Evolutionary conservation across 2,888 invertebrate genomes (phyloP), one percentile per base, ranked within the genome.

Genomic region (Latrodectus elegans): DNA sequence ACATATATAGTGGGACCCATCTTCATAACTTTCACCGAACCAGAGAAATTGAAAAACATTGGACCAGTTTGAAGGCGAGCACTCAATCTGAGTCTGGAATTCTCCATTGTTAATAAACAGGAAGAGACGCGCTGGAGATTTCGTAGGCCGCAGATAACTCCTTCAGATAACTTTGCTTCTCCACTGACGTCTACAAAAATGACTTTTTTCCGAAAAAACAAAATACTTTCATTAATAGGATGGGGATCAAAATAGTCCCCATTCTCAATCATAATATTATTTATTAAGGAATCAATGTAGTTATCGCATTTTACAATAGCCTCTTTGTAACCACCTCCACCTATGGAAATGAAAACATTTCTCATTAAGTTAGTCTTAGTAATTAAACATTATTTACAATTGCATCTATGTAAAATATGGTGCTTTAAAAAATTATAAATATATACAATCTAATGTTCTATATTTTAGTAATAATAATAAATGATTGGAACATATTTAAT

Each of bases 1-100:
- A 55, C 60, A 55, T 17, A 74, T 26, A 60, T 60, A 10, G 22
- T 55, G 22, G 55, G 55, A 8, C 60, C 60, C 55, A 74, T 74
- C 14, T 74, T 74, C 60, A 74, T 74, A 12, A 60, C 60, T 15
- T 74, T 74, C 10, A 74, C 74, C 1, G 74, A 74, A 3, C 74
- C 74, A n/a, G 74, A 55, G 9, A 60, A 74, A 60, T 74, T 74
- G 38, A 64, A 74, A 12, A 74, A 60, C 38, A 74, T 15, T 1
- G 22, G 26, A 2, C 8, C 26, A n/a, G 38, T 74, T 64, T 38
- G 22, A 17, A 74, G 15, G 9, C 17, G 10, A 8, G 74, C 60
- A n/a, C 73, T 52, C 52, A 73, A 14, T 53, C 17, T 22, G 9
- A 52, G 22, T 12, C 73, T 51, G 1, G 51, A 51, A n/a, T 73